Base-by-base conservation (phyloP, 2,888 invertebrate genomes). In the Ormyrus pomaceus region DNA sequence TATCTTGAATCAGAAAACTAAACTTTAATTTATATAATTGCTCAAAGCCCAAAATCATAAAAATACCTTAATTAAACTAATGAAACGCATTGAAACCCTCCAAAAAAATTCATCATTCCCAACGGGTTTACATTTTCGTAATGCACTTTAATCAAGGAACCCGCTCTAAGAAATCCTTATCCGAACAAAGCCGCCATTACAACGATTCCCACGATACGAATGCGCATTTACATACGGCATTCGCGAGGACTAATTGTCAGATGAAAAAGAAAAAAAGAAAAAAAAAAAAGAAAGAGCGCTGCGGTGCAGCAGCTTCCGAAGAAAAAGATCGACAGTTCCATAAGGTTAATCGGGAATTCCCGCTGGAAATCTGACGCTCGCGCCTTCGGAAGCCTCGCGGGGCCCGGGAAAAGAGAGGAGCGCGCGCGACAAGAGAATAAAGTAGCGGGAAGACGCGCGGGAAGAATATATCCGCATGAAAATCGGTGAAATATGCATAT, bases 401-500 rank as follows among this genome's bases (percentile, higher is more conserved):
- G 70, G 70, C 48, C 59, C 46, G 66, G 11, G 71, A 80, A 77
- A 61, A 51, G 74, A 51, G 74, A 34, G 34, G 82, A 34, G 19
- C 8, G 53, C 34, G 53, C 79, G 82, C 74, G 59, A 66, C 10
- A 53, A 65, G 70, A 68, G 82, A 83, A 69, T 79, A 81, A 79
- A 79, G 65, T 73, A 78, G 71, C 34, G 34, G 50, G 10, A 55
- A 55, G 62, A 70, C 70, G 71, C 13, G 50, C 34, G 19, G 10
- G 51, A n/a, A 50, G 46, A 5, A 46, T 64, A 58, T 78, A 68
- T 79, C 83, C 83, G 84, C 80, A 86, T 87, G 87, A 88, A 88
- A 88, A 88, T 89, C 85, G 86, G 87, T 88, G 86, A 89, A 87
- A 88, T 89, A 88, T 89, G 88, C 88, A 87, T 86, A 86, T 85